These are phyloP conservation scores for Corythornis vintsioides DNA, from an alignment of 2,113 vertebrate genomes.

Conservation along the genomic window DNA sequence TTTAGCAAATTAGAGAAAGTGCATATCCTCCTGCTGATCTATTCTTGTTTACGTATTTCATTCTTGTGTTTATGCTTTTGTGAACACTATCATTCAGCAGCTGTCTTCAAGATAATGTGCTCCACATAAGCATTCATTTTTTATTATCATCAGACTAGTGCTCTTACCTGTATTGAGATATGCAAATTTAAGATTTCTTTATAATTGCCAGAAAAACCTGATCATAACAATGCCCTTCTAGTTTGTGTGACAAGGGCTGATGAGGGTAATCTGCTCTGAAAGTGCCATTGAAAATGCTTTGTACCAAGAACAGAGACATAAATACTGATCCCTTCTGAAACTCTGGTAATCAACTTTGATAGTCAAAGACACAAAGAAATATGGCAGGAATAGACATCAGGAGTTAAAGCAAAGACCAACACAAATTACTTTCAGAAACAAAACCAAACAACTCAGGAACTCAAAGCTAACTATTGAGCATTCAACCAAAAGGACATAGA, in stretches of 20 bases:
- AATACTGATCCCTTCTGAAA: background rate
- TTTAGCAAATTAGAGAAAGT: background rate
- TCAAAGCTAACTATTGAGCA: background rate
- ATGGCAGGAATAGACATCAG: background rate
- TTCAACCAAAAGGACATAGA: background rate
- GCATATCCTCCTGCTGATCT: background rate
- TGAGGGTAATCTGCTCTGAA: background rate
- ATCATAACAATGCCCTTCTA: background rate
- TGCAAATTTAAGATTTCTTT: background rate
- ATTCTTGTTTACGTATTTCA: background rate
- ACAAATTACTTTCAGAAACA: background rate
- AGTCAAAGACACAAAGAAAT: background rate
- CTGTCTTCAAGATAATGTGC: background rate
- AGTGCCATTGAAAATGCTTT: background rate
- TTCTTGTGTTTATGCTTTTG: background rate
- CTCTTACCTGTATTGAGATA: background rate
- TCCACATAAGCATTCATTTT: background rate
- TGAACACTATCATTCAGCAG: background rate
- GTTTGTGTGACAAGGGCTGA: background rate
- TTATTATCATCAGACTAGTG: background rate
- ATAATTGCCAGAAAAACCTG: background rate
- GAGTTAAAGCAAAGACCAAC: background rate
- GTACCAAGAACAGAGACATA: background rate
- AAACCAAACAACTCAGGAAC: background rate
- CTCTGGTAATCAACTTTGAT: rapidly evolving